phyloP scores from a whole-genome alignment of 2,113 vertebrate species.

The Junco hyemalis region DNA sequence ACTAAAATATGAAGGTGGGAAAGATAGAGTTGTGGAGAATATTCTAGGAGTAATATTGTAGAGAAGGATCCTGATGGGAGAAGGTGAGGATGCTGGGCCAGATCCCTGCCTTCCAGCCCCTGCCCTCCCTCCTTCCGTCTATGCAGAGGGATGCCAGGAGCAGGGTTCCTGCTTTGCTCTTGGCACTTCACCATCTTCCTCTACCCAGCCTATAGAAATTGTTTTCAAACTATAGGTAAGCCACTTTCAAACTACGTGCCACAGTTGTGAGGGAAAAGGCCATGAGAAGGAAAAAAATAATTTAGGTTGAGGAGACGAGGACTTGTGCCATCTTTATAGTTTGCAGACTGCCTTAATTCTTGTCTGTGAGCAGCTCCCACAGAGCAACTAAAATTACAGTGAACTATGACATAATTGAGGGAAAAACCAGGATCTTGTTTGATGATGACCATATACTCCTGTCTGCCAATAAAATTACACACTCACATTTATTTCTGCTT shows the following conservation, averaged over 20 bases:
- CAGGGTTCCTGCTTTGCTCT: background rate
- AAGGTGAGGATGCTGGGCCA: background rate
- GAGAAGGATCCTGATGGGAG: background rate
- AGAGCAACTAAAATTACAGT: constrained; percentile 28
- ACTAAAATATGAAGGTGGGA: background rate
- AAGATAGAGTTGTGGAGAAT: background rate
- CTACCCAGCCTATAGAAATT: background rate
- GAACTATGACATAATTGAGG: constrained; percentile 45
- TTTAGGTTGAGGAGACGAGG: background rate
- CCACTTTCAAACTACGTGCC: background rate
- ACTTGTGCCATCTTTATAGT: background rate
- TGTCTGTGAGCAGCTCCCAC: background rate
- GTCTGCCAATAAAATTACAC: constrained; percentile 34
- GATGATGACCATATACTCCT: background rate
- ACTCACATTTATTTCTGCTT: constrained; percentile 27
- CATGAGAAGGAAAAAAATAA: background rate
- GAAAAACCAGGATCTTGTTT: background rate
- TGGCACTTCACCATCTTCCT: background rate
- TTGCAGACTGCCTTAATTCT: background rate
- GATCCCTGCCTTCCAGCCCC: background rate
- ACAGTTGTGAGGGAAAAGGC: background rate
- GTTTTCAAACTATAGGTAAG: background rate
- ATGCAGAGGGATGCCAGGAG: background rate
- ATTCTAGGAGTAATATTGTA: background rate
- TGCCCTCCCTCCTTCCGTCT: background rate